Base-by-base conservation (phyloP, 2,888 invertebrate genomes). In the Eristalinus aeneus region DNA sequence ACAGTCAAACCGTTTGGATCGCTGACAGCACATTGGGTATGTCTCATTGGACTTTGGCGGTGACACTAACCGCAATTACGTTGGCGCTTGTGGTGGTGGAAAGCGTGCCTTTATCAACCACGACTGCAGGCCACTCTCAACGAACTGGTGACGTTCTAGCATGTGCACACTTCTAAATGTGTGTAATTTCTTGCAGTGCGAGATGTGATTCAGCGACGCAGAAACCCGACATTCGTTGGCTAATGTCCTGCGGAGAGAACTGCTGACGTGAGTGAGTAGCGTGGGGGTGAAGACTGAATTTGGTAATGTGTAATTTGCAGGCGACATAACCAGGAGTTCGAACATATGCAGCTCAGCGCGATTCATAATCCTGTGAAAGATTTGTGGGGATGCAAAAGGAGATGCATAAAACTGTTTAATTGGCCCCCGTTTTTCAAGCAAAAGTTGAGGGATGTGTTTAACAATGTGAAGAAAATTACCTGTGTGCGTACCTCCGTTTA, bases 181-280 rank as follows among this genome's bases (percentile, higher is more conserved):
- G 6, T 39, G 39, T n/a, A 39, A 16, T n/a, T 39, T 39, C 46
- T 16, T 46, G n/a, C 46, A 46, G 56, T 20, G 60, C 27, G 71
- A 31, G 36, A 31, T 74, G 58, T 74, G 56, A 58, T 74, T 65
- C 56, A 74, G 64, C 65, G 58, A 65, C 32, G 32, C n/a, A 56
- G 60, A 67, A 31, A 32, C 60, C 39, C 31, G n/a, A 46, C 1
- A 46, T 34, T 31, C 31, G 46, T 31, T 20, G 46, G 16, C 46
- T 5, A 60, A 71, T 46, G 71, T 20, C 46, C n/a, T 27, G 46
- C 46, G 6, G 11, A 61, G 46, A 27, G 20, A 12, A 3, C 5
- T 20, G 60, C 5, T 39, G 16, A 12, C n/a, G n/a, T 5, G 39
- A 8, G 1, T 39, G 39, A 39, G 12, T 8, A n/a, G 6, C 5